These are phyloP conservation scores for Onychorhynchus coronatus DNA, from an alignment of 2,113 vertebrate genomes.

Conservation along the genomic window DNA sequence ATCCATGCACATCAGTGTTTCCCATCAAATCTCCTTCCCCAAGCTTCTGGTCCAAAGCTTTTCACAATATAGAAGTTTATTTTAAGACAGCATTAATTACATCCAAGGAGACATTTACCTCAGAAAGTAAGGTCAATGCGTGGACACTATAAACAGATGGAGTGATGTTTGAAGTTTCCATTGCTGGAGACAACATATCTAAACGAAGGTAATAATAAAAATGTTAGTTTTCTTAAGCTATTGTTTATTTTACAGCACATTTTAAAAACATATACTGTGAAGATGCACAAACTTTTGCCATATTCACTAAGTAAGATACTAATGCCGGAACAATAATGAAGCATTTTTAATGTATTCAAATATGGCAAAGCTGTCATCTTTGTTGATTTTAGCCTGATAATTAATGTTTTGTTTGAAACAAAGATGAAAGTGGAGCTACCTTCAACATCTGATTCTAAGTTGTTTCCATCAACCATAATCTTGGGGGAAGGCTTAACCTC, in stretches of 20 bases:
- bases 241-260: background rate
- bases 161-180: conserved; percentile 93
- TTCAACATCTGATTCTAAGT: conserved; percentile 91
- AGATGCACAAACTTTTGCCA: background rate
- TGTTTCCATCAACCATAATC: conserved; percentile 91
- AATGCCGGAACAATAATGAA: background rate
- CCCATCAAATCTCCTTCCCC: background rate
- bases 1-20: background rate
- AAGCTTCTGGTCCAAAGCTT: background rate
- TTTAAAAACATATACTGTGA: background rate
- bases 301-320: background rate
- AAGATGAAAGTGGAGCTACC: conserved; percentile 67
- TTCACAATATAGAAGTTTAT: background rate
- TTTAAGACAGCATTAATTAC: background rate
- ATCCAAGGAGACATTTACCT: conserved; percentile 79
- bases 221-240: background rate
- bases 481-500: conserved; percentile 97
- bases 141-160: conserved; percentile 98
- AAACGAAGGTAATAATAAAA: conserved; percentile 37
- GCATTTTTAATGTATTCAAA: background rate
- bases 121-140: conserved; percentile 92
- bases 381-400: background rate
- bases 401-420: background rate
- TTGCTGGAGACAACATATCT: conserved; percentile 95
- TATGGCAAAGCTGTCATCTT: background rate